Conservation (phyloP, 2,888 invertebrate species). For the Polymixis flavicincta region DNA sequence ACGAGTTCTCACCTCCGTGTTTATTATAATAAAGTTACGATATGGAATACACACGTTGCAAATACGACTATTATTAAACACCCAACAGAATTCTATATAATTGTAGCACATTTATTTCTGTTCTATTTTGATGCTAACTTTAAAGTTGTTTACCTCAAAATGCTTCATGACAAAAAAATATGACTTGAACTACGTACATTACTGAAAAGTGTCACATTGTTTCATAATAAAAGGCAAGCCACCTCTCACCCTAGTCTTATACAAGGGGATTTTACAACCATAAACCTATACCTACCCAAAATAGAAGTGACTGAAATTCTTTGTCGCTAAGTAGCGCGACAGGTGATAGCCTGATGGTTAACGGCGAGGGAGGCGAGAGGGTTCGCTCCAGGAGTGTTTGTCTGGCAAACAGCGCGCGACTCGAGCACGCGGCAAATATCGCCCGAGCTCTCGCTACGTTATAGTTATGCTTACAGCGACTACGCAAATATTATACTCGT, state of each 20-base stretch:
- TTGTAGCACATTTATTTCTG: background rate
- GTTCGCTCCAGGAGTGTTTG: constrained; percentile 76
- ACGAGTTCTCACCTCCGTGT: background rate
- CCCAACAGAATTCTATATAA: background rate
- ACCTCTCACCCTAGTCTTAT: background rate
- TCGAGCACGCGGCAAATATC: constrained; percentile 85
- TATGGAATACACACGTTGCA: background rate
- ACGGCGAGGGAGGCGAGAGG: constrained; percentile 29
- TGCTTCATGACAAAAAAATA: background rate
- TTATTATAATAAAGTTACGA: constrained; percentile 1
- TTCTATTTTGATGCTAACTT: background rate
- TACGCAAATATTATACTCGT: constrained; percentile 75
- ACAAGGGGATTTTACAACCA: background rate
- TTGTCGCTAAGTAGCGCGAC: constrained; percentile 62
- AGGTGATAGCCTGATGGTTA: constrained; percentile 64
- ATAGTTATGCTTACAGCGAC: constrained; percentile 75
- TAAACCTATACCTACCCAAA: constrained; percentile 15
- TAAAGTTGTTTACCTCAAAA: background rate
- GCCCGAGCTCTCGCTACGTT: constrained; percentile 79
- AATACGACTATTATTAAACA: constrained; percentile 1
- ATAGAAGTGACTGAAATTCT: constrained; percentile 40
- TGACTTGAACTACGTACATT: background rate
- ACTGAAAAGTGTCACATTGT: background rate
- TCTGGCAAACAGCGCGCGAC: constrained; percentile 81
- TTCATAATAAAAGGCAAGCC: background rate